Evolutionary conservation across 2,113 vertebrate genomes (phyloP).

Genomic region (Pelusios castaneus): DNA sequence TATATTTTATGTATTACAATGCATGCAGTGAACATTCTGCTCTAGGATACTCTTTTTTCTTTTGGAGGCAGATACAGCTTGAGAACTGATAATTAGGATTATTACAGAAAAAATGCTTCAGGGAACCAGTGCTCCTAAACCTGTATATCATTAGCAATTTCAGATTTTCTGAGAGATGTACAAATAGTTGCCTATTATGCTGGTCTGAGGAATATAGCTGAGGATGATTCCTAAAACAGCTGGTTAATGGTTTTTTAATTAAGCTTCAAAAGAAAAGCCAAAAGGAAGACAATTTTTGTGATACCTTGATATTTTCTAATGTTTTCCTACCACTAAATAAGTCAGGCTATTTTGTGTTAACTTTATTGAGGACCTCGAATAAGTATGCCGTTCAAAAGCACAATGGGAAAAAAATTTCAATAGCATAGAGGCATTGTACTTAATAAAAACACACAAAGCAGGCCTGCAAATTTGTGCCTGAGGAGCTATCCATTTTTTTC

Average conservation of each 20-base stretch:
- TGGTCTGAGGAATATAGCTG: background rate
- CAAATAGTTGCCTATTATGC: background rate
- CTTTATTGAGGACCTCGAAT: background rate
- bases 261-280: background rate
- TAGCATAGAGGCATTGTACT: background rate
- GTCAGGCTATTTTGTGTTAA: background rate
- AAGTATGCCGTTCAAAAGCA: background rate
- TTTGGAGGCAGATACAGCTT: slow-evolving; percentile 1
- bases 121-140: background rate
- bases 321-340: background rate
- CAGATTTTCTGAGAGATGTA: background rate
- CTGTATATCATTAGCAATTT: background rate
- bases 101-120: background rate
- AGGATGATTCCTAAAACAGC: background rate
- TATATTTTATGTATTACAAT: background rate
- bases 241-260: background rate
- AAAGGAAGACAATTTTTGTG: background rate
- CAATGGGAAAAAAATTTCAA: background rate
- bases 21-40: background rate
- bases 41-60: background rate
- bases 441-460: background rate
- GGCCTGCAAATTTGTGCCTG: background rate
- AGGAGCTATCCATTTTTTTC: background rate
- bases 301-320: background rate
- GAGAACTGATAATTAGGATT: slow-evolving; percentile 16